Evolutionary conservation across 2,888 invertebrate genomes (phyloP).

Genomic region (Drosophila affinis): DNA sequence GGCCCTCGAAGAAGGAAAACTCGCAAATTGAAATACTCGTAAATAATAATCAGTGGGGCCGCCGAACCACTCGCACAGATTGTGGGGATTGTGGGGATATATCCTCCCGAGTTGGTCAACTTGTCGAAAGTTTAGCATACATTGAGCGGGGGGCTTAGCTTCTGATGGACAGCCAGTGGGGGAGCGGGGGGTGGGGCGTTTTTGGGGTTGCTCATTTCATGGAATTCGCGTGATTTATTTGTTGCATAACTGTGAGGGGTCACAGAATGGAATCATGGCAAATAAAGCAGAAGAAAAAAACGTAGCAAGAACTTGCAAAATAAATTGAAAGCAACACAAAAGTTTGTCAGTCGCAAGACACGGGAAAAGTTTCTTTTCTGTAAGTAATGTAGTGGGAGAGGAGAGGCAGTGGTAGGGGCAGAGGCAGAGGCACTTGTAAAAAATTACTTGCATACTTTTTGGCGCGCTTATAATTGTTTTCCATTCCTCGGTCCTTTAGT

Average conservation of each 20-base stretch:
- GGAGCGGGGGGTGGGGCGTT: constrained; percentile 11
- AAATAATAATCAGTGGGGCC: constrained; percentile 59
- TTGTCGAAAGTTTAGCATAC: constrained; percentile 43
- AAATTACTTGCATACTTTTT: constrained; percentile 70
- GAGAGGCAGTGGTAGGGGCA: background rate
- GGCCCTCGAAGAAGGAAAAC: constrained; percentile 41
- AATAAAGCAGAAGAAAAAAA: background rate
- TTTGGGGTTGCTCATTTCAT: constrained; percentile 55
- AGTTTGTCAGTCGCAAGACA: constrained; percentile 60
- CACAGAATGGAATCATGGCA: background rate
- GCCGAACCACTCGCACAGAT: constrained; percentile 12
- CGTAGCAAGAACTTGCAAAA: constrained; percentile 50
- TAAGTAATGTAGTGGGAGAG: constrained; percentile 52
- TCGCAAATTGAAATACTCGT: constrained; percentile 56
- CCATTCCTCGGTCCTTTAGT: constrained; percentile 40
- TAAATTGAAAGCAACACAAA: constrained; percentile 72
- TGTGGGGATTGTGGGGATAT: constrained; percentile 6
- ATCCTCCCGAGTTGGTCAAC: constrained; percentile 22
- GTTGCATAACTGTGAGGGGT: constrained; percentile 61
- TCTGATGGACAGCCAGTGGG: constrained; percentile 51
- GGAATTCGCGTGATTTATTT: constrained; percentile 70
- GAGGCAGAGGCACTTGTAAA: constrained; percentile 35
- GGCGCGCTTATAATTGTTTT: constrained; percentile 73
- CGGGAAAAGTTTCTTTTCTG: constrained; percentile 32
- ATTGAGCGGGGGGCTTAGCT: constrained; percentile 33